Evolutionary conservation across 2,113 vertebrate genomes (phyloP).

Genomic region (Galeopterus variegatus): DNA sequence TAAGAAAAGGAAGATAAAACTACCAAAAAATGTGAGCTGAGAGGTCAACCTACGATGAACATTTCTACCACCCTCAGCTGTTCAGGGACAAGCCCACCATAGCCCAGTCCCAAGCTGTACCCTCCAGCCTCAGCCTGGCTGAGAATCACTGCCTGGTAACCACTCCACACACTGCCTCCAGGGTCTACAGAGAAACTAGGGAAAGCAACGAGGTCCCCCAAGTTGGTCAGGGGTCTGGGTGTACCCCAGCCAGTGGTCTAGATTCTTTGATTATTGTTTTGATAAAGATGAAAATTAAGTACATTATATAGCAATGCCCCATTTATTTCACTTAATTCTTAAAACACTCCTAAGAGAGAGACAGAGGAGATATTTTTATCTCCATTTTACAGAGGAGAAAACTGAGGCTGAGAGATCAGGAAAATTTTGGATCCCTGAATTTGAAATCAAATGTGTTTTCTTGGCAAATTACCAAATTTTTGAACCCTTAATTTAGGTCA

Average conservation of each 20-base stretch:
- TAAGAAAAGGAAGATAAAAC: not conserved
- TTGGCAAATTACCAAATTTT: not conserved
- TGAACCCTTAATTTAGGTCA: not conserved
- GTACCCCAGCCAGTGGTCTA: not conserved
- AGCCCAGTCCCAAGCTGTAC: too few species aligned
- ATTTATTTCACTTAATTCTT: not conserved
- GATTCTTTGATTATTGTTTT: not conserved
- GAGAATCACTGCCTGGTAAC: not conserved
- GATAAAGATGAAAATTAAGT: not conserved
- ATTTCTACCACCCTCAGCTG: not conserved
- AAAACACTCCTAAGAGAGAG: not conserved
- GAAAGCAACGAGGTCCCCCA: not conserved
- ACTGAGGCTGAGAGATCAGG: not conserved
- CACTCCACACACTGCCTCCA: not conserved
- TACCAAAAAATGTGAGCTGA: not conserved
- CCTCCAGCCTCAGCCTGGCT: not conserved
- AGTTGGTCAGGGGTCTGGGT: not conserved
- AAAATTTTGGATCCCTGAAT: not conserved
- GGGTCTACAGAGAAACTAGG: not conserved
- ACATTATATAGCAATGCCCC: not conserved
- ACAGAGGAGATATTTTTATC: not conserved
- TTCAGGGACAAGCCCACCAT: not conserved
- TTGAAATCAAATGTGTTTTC: conserved; percentile 23
- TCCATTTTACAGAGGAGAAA: conserved; percentile 33
- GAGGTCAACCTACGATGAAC: not conserved